phyloP scores from a whole-genome alignment of 1,140 invertebrate species.

The Drosophila asahinai region DNA sequence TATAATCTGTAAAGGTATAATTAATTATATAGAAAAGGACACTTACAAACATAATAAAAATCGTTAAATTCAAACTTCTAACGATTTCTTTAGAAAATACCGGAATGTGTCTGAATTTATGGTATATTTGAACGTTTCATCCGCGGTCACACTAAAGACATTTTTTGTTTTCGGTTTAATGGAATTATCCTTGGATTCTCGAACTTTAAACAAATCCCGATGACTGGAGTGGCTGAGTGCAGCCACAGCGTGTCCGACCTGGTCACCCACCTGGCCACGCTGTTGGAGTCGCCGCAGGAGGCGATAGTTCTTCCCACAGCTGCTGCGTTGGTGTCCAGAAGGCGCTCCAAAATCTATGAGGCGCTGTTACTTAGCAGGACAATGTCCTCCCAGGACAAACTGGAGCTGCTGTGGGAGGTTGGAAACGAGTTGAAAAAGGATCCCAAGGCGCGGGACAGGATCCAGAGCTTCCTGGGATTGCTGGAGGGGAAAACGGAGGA shows the following conservation, averaged over 20 bases:
- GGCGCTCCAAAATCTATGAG: conserved; percentile 55
- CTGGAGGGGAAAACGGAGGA: background rate
- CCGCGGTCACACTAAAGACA: no score
- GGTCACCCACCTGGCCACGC: conserved; percentile 46
- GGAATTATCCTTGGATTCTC: conserved; percentile 2
- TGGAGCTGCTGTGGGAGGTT: background rate
- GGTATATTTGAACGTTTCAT: background rate
- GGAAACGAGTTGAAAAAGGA: conserved; percentile 2
- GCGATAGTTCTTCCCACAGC: conserved; percentile 16
- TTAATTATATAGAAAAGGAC: no score
- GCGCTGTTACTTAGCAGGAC: conserved; percentile 13
- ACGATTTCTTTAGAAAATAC: no score
- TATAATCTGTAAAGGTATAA: no score
- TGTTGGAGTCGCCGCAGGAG: conserved; percentile 28
- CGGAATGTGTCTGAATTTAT: background rate
- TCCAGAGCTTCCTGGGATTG: conserved; percentile 4
- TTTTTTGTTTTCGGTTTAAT: background rate
- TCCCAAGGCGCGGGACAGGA: background rate
- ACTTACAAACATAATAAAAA: no score
- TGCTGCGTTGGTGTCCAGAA: conserved; percentile 36
- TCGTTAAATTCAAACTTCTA: no score
- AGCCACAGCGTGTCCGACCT: conserved; percentile 26
- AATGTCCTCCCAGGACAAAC: conserved; percentile 2
- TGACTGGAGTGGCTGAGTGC: conserved; percentile 35
- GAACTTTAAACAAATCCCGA: conserved; percentile 5